Conservation (phyloP, 2,797 vertebrate species). For the Sphaeramia orbicularis region DNA sequence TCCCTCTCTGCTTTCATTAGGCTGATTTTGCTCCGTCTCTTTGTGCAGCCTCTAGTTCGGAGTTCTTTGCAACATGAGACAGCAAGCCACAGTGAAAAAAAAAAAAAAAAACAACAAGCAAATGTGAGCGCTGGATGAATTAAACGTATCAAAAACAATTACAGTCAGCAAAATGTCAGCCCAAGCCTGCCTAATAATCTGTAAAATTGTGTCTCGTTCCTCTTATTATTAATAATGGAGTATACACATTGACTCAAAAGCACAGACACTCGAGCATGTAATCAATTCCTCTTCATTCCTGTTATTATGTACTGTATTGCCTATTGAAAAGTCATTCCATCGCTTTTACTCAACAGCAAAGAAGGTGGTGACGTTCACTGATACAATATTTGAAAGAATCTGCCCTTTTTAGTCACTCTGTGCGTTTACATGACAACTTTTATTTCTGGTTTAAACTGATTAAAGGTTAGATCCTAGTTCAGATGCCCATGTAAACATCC, state of each 20-base stretch:
- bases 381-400: too few species aligned
- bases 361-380: too few species aligned
- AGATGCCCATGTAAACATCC: too few species aligned
- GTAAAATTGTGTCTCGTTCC: conserved; percentile 69
- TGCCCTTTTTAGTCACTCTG: too few species aligned
- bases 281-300: too few species aligned
- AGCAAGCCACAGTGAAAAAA: conserved; percentile 46
- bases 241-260: conserved; percentile 15
- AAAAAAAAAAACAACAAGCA: too few species aligned
- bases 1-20: conserved; percentile 54
- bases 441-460: too few species aligned
- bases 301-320: too few species aligned
- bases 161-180: conserved; percentile 66
- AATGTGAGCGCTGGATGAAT: conserved; percentile 54
- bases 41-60: conserved; percentile 26
- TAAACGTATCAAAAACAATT: conserved; percentile 75
- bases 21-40: conserved; percentile 54
- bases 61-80: conserved; percentile 47
- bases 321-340: too few species aligned
- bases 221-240: conserved; percentile 63
- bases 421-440: too few species aligned
- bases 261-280: background rate
- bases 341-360: too few species aligned
- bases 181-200: conserved; percentile 76
- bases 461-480: too few species aligned